These are phyloP conservation scores for Andinoacara biseriatus DNA, from an alignment of 2,113 vertebrate species.

Conservation along the genomic window DNA sequence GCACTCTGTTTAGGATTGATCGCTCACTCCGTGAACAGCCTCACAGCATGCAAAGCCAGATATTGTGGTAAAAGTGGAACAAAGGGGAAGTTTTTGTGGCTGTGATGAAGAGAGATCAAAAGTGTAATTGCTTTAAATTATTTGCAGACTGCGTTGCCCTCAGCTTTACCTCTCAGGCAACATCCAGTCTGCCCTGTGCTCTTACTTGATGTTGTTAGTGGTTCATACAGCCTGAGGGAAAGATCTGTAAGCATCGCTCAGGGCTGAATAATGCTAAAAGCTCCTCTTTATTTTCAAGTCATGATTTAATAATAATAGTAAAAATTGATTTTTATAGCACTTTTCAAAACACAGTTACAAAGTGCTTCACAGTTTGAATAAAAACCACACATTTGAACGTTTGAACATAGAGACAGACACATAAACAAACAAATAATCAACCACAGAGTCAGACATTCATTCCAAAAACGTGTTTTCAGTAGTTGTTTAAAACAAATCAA, in stretches of 20 bases:
- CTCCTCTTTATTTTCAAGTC: not conserved
- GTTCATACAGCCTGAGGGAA: not conserved
- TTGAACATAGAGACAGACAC: no score
- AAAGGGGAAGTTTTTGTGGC: not conserved
- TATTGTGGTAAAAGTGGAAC: not conserved
- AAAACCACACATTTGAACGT: no score
- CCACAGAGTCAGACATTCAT: no score
- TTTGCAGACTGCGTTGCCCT: not conserved
- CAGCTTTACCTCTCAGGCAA: not conserved
- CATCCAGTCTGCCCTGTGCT: not conserved
- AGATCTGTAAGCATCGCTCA: conserved; percentile 6
- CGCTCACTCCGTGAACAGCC: not conserved
- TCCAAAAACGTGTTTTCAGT: no score
- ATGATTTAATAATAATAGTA: not conserved
- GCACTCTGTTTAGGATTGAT: not conserved
- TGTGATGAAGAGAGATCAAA: not conserved
- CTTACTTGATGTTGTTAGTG: conserved; percentile 5
- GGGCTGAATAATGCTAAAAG: conserved; percentile 1
- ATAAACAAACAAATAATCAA: no score
- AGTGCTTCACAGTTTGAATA: no score
- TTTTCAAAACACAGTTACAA: no score
- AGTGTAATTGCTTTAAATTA: not conserved
- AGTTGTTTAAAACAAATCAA: no score
- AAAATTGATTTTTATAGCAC: no score
- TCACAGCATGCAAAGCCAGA: not conserved